These are phyloP conservation scores for Lucifuga dentata DNA, from an alignment of 2,113 vertebrate genomes.

Conservation along the genomic window DNA sequence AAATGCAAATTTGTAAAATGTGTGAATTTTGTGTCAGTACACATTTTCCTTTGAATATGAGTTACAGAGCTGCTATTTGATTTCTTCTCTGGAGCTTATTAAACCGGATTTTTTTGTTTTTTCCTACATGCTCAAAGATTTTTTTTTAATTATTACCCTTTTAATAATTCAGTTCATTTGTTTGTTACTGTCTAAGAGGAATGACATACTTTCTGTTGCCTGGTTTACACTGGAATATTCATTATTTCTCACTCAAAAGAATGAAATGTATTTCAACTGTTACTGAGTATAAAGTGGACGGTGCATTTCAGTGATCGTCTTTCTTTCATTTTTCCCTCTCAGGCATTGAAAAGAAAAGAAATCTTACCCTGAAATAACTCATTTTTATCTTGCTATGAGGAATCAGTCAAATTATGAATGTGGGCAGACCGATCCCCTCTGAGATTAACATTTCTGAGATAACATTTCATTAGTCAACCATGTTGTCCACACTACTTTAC, in stretches of 20 bases:
- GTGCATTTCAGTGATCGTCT: not conserved
- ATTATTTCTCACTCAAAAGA: not conserved
- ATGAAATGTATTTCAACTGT: no score
- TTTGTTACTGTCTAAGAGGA: conserved; percentile 6
- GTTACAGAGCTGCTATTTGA: not conserved
- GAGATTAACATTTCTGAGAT: conserved; percentile 12
- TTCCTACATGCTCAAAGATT: no score
- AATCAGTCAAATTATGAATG: conserved; percentile 45
- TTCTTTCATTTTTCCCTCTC: conserved; percentile 4
- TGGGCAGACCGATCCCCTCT: conserved; percentile 35
- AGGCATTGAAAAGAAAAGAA: not conserved
- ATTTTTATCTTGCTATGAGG: conserved; percentile 23
- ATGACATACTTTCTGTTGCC: not conserved
- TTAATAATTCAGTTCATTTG: no score
- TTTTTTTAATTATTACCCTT: no score
- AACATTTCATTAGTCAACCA: conserved; percentile 37
- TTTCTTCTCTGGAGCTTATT: not conserved
- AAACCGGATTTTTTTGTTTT: not conserved
- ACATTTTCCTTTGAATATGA: not conserved
- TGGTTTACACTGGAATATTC: conserved; percentile 12
- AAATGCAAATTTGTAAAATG: not conserved
- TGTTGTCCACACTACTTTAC: conserved; percentile 33
- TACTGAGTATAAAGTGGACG: not conserved
- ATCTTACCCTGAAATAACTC: conserved; percentile 22
- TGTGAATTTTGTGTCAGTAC: not conserved